A percentile compares a stretch with the other conserved stretches of the same genome.
Evolutionary conservation across 1,140 invertebrate genomes (phyloP).

Genomic region (Cataglyphis hispanica): DNA sequence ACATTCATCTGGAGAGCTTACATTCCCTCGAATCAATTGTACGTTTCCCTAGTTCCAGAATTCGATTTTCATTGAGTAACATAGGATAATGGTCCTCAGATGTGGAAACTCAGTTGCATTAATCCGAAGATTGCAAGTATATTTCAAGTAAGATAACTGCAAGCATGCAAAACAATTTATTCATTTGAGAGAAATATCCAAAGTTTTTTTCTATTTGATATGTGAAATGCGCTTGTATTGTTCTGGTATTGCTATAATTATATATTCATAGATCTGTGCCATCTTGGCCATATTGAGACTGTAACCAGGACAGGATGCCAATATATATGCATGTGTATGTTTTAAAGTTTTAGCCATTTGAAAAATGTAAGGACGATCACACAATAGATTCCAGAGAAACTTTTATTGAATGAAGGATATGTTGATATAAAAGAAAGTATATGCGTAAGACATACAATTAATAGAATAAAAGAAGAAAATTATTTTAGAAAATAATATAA

Average conservation of each 20-base stretch:
- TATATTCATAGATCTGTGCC: conserved; percentile 26
- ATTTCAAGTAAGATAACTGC: conserved; percentile 30
- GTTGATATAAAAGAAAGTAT: not conserved
- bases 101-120: conserved; percentile 1
- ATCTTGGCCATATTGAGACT: not conserved
- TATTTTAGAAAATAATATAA: too few species aligned
- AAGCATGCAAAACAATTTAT: conserved; percentile 24
- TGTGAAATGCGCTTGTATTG: conserved; percentile 3
- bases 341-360: conserved; percentile 20
- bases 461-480: too few species aligned
- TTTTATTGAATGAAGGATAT: not conserved
- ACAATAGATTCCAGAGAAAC: not conserved
- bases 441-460: not conserved
- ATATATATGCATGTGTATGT: conserved; percentile 7
- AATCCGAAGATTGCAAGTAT: conserved; percentile 5
- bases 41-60: conserved; percentile 74
- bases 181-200: not conserved
- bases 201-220: conserved; percentile 18
- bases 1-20: conserved; percentile 67
- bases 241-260: conserved; percentile 13
- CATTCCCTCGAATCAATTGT: conserved; percentile 57
- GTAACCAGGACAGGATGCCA: not conserved
- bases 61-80: conserved; percentile 29
- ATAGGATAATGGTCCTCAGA: not conserved
- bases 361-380: not conserved